Percentiles rank a stretch among this genome's conserved stretches.
phyloP scores from a whole-genome alignment of 2,888 invertebrate genomes.

The Pseudococcus longispinus region DNA sequence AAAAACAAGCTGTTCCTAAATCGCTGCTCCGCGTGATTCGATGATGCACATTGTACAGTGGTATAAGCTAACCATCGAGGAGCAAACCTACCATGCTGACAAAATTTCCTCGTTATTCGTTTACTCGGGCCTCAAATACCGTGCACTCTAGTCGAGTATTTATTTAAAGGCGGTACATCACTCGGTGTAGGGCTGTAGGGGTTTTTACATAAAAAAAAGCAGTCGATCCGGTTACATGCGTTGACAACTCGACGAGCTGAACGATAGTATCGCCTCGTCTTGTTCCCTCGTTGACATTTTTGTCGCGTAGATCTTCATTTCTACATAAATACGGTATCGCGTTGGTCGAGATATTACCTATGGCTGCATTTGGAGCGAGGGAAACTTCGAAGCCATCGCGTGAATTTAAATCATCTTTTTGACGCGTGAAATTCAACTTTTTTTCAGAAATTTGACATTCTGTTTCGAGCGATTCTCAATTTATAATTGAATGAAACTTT shows the following conservation, averaged over 20 bases:
- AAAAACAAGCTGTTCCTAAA: background rate
- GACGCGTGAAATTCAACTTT: too few species aligned
- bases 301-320: background rate
- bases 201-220: background rate
- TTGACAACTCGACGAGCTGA: background rate
- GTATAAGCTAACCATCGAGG: too few species aligned
- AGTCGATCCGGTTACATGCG: background rate
- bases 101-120: background rate
- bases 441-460: too few species aligned
- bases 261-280: background rate
- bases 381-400: too few species aligned
- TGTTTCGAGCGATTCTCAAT: too few species aligned
- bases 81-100: too few species aligned
- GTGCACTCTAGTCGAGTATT: background rate
- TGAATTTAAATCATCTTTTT: too few species aligned
- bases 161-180: background rate
- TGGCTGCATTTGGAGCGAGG: too few species aligned
- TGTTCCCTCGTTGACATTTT: background rate
- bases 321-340: background rate
- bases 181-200: background rate
- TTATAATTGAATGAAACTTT: too few species aligned
- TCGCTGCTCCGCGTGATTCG: background rate
- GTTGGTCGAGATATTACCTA: too few species aligned
- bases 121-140: background rate
- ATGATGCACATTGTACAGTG: too few species aligned